A percentile compares a stretch with the other conserved stretches of the same genome.
Evolutionary conservation across 37 sponge, comb jelly and placozoan species (phyloP).

Genomic region (Axinella damicornis): DNA sequence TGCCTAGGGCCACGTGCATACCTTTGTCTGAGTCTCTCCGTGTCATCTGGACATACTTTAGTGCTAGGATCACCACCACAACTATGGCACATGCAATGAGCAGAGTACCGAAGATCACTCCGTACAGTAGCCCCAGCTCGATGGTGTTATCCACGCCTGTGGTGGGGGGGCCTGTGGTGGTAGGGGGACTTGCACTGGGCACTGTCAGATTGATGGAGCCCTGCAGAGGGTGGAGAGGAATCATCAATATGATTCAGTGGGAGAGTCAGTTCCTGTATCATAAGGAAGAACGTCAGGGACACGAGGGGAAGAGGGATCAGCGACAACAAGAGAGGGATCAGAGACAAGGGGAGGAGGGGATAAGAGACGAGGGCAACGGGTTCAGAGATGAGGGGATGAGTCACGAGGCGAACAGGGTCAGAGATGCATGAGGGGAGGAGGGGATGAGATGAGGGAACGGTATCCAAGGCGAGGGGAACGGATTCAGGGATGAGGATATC

Average conservation of each 20-base stretch:
- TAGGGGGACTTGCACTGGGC: background rate
- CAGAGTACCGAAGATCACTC: conserved; percentile 28
- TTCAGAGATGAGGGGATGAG: too few relatives aligned
- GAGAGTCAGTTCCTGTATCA: background rate
- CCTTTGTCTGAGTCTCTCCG: conserved; percentile 56
- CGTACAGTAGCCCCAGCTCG: conserved; percentile 28
- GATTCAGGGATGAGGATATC: conserved; percentile 1
- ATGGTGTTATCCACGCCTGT: too few relatives aligned
- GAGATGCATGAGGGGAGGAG: too few relatives aligned
- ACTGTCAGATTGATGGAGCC: too few relatives aligned
- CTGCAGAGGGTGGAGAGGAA: background rate
- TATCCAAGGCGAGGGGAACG: too few relatives aligned
- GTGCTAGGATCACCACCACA: conserved; percentile 29
- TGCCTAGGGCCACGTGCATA: background rate
- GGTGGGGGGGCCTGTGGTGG: background rate
- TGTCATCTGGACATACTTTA: conserved; percentile 60
- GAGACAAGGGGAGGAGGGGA: too few relatives aligned
- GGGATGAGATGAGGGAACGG: too few relatives aligned
- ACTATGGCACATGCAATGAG: conserved; percentile 7
- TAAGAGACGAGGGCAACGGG: too few relatives aligned
- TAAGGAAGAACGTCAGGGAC: too few relatives aligned
- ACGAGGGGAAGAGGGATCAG: too few relatives aligned
- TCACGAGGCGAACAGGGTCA: too few relatives aligned
- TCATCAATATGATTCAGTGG: background rate
- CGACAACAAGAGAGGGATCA: background rate